Evolutionary conservation across 2,888 invertebrate genomes (phyloP).

Genomic region (Noctuana brunneofusca): DNA sequence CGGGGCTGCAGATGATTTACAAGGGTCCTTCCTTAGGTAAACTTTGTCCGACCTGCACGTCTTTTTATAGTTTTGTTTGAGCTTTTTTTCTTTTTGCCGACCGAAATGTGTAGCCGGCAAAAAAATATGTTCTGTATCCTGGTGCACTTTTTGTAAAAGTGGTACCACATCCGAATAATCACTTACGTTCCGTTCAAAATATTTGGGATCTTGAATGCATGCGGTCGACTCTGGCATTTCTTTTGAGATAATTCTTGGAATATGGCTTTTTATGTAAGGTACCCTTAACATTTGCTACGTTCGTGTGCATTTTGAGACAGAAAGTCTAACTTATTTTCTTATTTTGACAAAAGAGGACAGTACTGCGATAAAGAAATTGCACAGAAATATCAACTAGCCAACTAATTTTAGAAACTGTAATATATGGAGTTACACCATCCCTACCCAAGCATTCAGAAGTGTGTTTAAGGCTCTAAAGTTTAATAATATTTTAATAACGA

Average conservation of each 20-base stretch:
- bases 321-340: slow-evolving; percentile 35
- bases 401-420: neutral
- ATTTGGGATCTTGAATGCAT: slow-evolving; percentile 76
- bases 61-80: slow-evolving; percentile 79
- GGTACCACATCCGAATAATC: slow-evolving; percentile 82
- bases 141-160: slow-evolving; percentile 77
- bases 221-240: slow-evolving; percentile 63
- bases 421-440: neutral
- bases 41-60: slow-evolving; percentile 75
- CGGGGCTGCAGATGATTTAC: slow-evolving; percentile 78
- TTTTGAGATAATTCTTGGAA: slow-evolving; percentile 72
- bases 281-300: slow-evolving; percentile 49
- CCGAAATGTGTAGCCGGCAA: slow-evolving; percentile 74
- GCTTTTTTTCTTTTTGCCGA: slow-evolving; percentile 77
- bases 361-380: too few relatives aligned
- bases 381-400: neutral
- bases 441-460: too few relatives aligned
- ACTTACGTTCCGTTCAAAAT: slow-evolving; percentile 79
- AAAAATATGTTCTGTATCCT: slow-evolving; percentile 80
- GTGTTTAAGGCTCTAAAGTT: neutral
- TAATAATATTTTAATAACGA: neutral
- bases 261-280: slow-evolving; percentile 47
- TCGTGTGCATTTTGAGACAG: slow-evolving; percentile 44
- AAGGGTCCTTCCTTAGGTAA: slow-evolving; percentile 82
- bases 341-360: neutral